Conservation (phyloP, 2,888 invertebrate species). For the Amblyteles armatorius region DNA sequence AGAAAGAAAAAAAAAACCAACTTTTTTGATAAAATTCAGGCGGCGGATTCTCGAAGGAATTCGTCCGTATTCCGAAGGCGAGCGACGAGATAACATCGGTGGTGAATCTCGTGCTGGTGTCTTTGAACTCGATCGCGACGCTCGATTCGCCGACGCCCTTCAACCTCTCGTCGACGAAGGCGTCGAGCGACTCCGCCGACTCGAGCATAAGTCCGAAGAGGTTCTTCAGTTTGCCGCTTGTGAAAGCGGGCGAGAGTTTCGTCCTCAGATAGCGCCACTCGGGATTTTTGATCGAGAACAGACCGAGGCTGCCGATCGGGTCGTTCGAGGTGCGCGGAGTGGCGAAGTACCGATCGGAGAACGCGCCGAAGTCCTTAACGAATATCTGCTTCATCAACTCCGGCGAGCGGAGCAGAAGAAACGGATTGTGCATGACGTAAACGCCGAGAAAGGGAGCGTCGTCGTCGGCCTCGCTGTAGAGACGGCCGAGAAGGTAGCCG, state of each 20-base stretch:
- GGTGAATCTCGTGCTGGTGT: constrained; percentile 71
- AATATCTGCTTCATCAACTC: constrained; percentile 84
- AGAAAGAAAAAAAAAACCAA: constrained; percentile 57
- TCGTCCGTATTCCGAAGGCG: constrained; percentile 77
- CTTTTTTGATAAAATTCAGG: constrained; percentile 74
- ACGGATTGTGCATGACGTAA: constrained; percentile 84
- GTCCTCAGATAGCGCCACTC: constrained; percentile 85
- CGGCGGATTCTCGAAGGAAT: constrained; percentile 74
- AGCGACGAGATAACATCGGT: constrained; percentile 78
- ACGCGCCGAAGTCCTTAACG: constrained; percentile 85
- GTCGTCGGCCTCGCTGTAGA: constrained; percentile 66
- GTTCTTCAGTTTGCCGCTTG: constrained; percentile 86
- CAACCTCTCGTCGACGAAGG: constrained; percentile 67
- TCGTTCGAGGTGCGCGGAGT: constrained; percentile 78
- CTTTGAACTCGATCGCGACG: constrained; percentile 64
- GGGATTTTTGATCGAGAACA: constrained; percentile 84
- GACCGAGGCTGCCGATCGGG: constrained; percentile 77
- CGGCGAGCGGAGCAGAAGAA: constrained; percentile 83
- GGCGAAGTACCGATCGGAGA: constrained; percentile 83
- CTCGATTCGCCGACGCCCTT: not conserved
- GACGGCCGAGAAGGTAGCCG: constrained; percentile 65
- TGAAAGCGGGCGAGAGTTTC: constrained; percentile 86
- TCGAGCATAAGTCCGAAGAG: constrained; percentile 84
- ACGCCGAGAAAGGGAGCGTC: constrained; percentile 82
- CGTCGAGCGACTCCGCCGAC: constrained; percentile 76